phyloP scores from a whole-genome alignment of 2,113 vertebrate species.

The Octodon degus region DNA sequence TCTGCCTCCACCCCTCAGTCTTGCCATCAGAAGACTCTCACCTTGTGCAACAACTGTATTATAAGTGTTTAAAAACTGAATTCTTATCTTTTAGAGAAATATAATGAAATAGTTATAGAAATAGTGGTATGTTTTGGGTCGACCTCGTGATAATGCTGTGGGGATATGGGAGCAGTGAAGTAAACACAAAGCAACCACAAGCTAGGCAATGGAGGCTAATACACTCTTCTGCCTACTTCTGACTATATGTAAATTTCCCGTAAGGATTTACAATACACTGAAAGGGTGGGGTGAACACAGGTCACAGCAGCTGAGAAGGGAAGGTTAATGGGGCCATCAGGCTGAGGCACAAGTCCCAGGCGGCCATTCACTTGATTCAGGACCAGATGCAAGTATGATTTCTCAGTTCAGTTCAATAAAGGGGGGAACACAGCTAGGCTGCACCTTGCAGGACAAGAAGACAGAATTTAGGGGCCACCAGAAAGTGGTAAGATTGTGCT shows the following conservation, averaged over 20 bases:
- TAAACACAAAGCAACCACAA: neutral
- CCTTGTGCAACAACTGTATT: neutral
- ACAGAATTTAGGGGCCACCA: neutral
- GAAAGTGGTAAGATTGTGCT: slow-evolving; percentile 20
- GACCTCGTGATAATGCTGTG: slow-evolving; percentile 42
- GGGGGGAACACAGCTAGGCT: neutral
- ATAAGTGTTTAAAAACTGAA: slow-evolving; percentile 38
- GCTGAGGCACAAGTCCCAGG: neutral
- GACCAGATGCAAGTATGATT: neutral
- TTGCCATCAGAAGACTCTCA: slow-evolving; percentile 54
- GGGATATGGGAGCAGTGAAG: neutral
- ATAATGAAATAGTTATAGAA: slow-evolving; percentile 32
- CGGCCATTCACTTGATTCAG: neutral
- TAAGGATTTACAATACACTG: neutral
- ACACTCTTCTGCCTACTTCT: neutral
- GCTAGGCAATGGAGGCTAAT: neutral
- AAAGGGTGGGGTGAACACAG: neutral
- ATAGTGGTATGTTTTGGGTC: slow-evolving; percentile 16
- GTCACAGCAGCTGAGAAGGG: neutral
- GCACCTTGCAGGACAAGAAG: neutral
- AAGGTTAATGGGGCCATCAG: neutral
- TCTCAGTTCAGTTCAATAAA: neutral
- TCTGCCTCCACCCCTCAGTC: neutral
- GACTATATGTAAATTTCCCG: neutral
- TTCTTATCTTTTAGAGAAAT: neutral